Base-by-base conservation (phyloP, 2,888 invertebrate species). In the Limnephilus lunatus region DNA sequence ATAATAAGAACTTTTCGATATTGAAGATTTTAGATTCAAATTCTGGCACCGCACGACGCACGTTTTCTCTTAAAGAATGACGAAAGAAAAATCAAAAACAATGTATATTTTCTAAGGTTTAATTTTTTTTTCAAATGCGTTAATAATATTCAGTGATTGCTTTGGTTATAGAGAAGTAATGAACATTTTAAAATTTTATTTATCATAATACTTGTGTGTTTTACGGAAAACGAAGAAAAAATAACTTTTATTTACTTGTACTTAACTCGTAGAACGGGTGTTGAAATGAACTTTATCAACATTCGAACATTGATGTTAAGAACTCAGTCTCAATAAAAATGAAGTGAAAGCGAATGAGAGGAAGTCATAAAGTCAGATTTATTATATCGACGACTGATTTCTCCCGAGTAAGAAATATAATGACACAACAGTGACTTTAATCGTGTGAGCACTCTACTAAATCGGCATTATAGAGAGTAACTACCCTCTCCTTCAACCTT, bases 391-490 rank as follows among this genome's bases (percentile, higher is more conserved):
- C 53, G 83, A 85, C 32, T 90, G 83, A 90, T 68, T 83, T 90
- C 30, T 90, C 85, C 25, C 68, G 88, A 88, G 88, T 53, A 90
- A 48, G 44, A 48, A 83, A 90, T 44, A 68, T 89, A 89, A 81
- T 90, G 68, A 90, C 90, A 90, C 90, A 83, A 83, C 82, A 53
- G 82, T 83, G 83, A 81, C 90, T 90, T 39, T 90, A 48, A 82
- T 90, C 82, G 90, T 83, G 83, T 90, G 82, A 89, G 48, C 48
- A 44, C 35, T 89, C 48, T 81, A 89, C 81, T 88, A 88, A 88
- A 88, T 88, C 88, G 88, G 88, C 88, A 88, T 88, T 88, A 88
- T n/a, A 68, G 53, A 39, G n/a, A 68, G 68, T 88, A 88, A 88
- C 68, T 88, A 88, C 88, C 88, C 19, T 31, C 25, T 30, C 48